phyloP scores from a whole-genome alignment of 2,113 vertebrate genomes.

The Steatornis caripensis region DNA sequence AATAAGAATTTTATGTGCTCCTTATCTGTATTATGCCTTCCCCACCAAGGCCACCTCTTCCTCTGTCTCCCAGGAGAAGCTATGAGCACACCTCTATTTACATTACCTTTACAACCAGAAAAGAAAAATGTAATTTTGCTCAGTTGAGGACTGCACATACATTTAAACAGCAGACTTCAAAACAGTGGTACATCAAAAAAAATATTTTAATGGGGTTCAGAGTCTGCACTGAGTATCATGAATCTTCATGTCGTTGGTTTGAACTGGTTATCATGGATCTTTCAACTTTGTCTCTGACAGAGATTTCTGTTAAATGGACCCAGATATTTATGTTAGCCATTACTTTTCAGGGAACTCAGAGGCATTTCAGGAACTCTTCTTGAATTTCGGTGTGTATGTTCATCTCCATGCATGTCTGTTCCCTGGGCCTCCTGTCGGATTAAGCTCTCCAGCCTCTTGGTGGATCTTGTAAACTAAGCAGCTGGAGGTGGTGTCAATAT shows the following conservation, averaged over 20 bases:
- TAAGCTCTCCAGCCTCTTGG: background rate
- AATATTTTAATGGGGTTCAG: background rate
- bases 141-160: background rate
- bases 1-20: background rate
- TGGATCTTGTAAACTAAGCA: background rate
- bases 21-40: background rate
- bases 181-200: background rate
- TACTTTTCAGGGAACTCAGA: background rate
- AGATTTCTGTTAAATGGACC: background rate
- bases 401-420: accelerated
- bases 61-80: background rate
- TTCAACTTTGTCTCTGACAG: background rate
- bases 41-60: background rate
- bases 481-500: background rate
- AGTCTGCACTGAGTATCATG: background rate
- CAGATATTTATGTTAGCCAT: background rate
- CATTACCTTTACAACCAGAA: background rate
- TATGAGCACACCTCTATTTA: background rate
- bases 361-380: background rate
- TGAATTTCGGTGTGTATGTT: background rate
- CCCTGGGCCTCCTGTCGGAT: background rate
- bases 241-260: background rate
- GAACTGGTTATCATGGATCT: background rate
- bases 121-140: background rate
- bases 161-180: background rate